Conservation (phyloP, 2,888 invertebrate species). For the Omphaloscelis lunosa region DNA sequence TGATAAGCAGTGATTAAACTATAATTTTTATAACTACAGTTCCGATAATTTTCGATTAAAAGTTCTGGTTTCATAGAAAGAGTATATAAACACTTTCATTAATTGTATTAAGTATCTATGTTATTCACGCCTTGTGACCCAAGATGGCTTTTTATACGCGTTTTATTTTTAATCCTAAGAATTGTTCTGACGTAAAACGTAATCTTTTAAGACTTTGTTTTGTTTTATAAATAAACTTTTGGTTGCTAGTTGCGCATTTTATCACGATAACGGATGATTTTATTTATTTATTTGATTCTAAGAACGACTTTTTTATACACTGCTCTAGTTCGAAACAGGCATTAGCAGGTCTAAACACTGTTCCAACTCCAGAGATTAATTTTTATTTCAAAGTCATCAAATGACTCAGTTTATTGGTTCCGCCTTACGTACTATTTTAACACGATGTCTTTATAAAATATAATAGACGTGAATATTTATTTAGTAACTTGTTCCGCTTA, state of each 20-base stretch:
- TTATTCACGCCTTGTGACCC: slow-evolving; percentile 16
- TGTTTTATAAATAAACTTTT: slow-evolving; percentile 9
- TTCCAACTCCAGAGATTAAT: neutral
- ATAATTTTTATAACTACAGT: neutral
- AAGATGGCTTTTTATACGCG: slow-evolving; percentile 10
- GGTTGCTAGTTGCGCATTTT: slow-evolving; percentile 2
- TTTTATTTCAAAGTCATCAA: neutral
- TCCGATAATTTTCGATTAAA: neutral
- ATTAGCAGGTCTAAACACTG: too few species aligned
- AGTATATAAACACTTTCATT: slow-evolving; percentile 15
- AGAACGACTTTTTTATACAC: neutral
- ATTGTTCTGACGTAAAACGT: slow-evolving; percentile 21
- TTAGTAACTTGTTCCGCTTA: too few species aligned
- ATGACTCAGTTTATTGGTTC: too few species aligned
- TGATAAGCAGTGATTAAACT: slow-evolving; percentile 33
- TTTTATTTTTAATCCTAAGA: slow-evolving; percentile 26
- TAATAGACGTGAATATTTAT: too few species aligned
- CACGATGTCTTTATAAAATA: too few species aligned
- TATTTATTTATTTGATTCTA: neutral
- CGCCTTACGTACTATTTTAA: too few species aligned
- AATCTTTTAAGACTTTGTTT: slow-evolving; percentile 26
- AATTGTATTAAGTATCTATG: slow-evolving; percentile 11
- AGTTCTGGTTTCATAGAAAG: neutral
- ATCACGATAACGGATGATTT: neutral
- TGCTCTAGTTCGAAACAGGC: neutral